Evolutionary conservation across 2,888 invertebrate genomes (phyloP).

Genomic region (Polietes domitor): DNA sequence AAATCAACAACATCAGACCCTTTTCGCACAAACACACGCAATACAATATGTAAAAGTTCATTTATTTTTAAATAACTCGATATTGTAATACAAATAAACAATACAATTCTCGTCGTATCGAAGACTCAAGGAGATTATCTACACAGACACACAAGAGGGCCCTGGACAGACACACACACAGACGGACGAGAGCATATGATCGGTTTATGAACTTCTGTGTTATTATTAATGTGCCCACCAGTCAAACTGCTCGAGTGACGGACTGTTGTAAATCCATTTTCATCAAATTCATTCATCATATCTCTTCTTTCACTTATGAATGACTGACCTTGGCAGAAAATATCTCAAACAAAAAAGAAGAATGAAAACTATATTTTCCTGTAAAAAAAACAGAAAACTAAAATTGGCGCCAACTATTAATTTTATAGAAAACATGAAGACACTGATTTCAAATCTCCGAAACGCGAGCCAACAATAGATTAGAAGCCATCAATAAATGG

Average conservation of each 20-base stretch:
- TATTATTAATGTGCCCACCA: background rate
- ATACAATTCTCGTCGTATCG: background rate
- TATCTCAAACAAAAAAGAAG: background rate
- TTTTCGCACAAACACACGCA: no score
- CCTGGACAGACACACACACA: background rate
- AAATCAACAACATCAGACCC: constrained; percentile 3
- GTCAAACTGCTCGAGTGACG: background rate
- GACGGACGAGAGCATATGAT: background rate
- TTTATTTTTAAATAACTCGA: constrained; percentile 35
- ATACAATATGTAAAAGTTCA: constrained; percentile 10
- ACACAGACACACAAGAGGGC: background rate
- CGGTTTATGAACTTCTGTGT: background rate
- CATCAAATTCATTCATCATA: constrained; percentile 13
- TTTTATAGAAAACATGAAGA: background rate
- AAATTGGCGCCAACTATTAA: background rate
- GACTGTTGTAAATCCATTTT: background rate
- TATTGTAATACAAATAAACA: constrained; percentile 14
- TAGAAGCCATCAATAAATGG: background rate
- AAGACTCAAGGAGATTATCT: background rate
- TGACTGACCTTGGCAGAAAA: background rate
- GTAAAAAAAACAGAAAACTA: background rate
- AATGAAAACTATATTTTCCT: no score
- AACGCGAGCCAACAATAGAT: background rate
- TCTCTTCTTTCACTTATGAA: background rate
- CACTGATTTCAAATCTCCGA: background rate